A percentile compares a stretch with the other conserved stretches of the same genome.
Evolutionary conservation across 2,797 vertebrate genomes (phyloP).

Genomic region (Spondyliosoma cantharus): DNA sequence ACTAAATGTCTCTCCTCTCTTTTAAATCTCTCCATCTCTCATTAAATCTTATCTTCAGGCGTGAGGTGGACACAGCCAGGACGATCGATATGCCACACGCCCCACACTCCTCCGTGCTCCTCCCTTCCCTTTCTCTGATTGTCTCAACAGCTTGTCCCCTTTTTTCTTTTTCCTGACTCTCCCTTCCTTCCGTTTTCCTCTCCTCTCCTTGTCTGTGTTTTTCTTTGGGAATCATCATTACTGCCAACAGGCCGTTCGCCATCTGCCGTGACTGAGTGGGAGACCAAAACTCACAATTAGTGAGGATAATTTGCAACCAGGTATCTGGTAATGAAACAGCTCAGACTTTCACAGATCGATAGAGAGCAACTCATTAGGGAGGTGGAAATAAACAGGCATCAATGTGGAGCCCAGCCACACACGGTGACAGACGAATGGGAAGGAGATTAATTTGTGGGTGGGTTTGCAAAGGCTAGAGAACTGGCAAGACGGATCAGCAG

Average conservation of each 20-base stretch:
- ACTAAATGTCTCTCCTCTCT: constrained; percentile 32
- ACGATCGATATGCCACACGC: constrained; percentile 68
- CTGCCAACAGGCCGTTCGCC: constrained; percentile 46
- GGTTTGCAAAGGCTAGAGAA: constrained; percentile 28
- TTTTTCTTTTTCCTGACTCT: constrained; percentile 14
- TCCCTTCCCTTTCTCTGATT: constrained; percentile 27
- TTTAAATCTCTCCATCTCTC: constrained; percentile 69
- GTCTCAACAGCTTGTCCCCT: constrained; percentile 41
- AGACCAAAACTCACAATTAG: constrained; percentile 57
- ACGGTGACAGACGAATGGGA: constrained; percentile 43
- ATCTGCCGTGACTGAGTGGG: constrained; percentile 57
- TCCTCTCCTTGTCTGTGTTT: constrained; percentile 11
- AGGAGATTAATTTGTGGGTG: constrained; percentile 45
- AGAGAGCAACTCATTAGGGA: constrained; percentile 66
- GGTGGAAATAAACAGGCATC: constrained; percentile 62
- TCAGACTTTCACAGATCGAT: constrained; percentile 76
- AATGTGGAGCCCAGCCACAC: constrained; percentile 32
- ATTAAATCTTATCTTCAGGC: constrained; percentile 77
- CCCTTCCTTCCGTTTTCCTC: constrained; percentile 10
- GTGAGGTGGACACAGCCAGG: constrained; percentile 41
- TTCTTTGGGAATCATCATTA: constrained; percentile 21
- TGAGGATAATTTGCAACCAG: constrained; percentile 62
- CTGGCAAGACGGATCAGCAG: constrained; percentile 7
- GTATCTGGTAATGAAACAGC: constrained; percentile 63
- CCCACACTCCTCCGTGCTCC: constrained; percentile 16